Base-by-base conservation (phyloP, 2,113 vertebrate genomes). In the Megaceryle torquata region DNA sequence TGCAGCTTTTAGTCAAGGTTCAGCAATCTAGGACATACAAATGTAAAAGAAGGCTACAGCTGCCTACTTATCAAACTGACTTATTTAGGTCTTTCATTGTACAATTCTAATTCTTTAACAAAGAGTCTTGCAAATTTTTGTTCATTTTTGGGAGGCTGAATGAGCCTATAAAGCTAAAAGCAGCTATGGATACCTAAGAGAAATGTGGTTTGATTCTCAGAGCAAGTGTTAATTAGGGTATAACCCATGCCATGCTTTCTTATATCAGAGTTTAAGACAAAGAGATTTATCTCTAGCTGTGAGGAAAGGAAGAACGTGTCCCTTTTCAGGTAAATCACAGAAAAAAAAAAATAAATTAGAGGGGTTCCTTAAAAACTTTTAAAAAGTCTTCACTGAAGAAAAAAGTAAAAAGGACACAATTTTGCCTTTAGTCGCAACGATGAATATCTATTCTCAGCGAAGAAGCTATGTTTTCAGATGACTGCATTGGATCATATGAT, bases 1-100 rank as follows among this genome's bases (percentile, higher is more conserved):
- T 75, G 44, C 69, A 95, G 90, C 31, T n/a, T 60, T 86, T 72
- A 92, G 86, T 69, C 86, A 92, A 91, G 76, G 78, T 91, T 86
- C 74, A 74, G 60, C 48, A 88, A 69, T 79, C 61, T 71, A 82
- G 50, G 86, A 91, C 61, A 84, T 77, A 91, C 9, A 92, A 93
- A 93, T 65, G 43, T 44, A 93, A 78, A 90, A 90, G 29, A 68
- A 31, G 59, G 56, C 60, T 81, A 75, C 59, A 78, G 51, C 26
- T 41, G 25, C 82, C 91, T 86, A 78, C 43, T 88, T 91, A 81
- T 56, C 68, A 83, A 83, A 79, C 41, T 60, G 90, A 88, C 67
- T 93, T 86, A 84, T 81, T 86, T 88, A 82, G 57, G 44, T 84
- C 43, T 53, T 93, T 93, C 33, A 44, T 29, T 91, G 43, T 65